A percentile compares a stretch with the other conserved stretches of the same genome.
These are phyloP conservation scores for Irena cyanogastra DNA, from an alignment of 2,113 vertebrate genomes.

Conservation along the genomic window DNA sequence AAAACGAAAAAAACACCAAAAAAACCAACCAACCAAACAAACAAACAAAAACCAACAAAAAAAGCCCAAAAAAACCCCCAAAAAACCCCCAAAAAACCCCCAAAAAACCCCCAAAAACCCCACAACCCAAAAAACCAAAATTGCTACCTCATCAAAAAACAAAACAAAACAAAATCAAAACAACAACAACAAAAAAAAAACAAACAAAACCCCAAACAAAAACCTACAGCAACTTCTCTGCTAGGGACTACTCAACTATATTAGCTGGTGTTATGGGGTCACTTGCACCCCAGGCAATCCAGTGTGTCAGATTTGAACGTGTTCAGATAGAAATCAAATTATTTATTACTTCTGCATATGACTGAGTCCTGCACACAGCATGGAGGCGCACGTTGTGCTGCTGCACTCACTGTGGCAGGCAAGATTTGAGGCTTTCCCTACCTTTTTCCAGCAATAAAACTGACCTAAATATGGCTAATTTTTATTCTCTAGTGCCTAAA, in stretches of 20 bases:
- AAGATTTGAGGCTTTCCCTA: not conserved
- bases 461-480: not conserved
- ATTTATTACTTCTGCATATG: not conserved
- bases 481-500: not conserved
- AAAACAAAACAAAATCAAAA: not conserved
- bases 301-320: not conserved
- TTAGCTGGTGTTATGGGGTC: not conserved
- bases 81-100: no score
- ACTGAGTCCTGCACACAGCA: not conserved
- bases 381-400: accelerated
- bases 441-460: not conserved
- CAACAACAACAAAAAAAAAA: not conserved
- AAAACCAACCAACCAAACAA: no score
- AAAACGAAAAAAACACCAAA: no score
- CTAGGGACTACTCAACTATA: not conserved
- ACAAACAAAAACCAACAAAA: no score
- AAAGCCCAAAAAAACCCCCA: no score
- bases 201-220: not conserved
- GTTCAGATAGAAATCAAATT: not conserved
- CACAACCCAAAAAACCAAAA: no score
- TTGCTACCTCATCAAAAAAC: not conserved
- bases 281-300: not conserved
- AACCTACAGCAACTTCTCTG: not conserved
- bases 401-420: not conserved
- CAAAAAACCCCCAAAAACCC: no score